Conservation (phyloP, 1,140 invertebrate genomes). For the Parapsyche elsis region DNA sequence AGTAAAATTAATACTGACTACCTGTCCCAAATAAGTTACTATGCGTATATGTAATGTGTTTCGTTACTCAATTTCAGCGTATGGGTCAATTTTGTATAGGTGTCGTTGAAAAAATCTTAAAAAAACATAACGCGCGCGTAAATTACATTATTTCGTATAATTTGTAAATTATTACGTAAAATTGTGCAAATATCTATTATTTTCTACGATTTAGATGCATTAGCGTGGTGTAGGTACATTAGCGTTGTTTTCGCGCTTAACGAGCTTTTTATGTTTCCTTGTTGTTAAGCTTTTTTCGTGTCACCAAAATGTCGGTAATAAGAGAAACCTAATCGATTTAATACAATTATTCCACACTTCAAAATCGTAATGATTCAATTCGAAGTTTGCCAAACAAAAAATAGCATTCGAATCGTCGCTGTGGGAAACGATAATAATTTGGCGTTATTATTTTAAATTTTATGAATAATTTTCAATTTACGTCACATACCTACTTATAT, state of each 20-base stretch:
- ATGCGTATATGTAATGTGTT: no score
- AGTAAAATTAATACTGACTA: no score
- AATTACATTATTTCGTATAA: constrained; percentile 9
- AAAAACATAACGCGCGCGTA: not conserved
- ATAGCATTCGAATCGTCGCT: not conserved
- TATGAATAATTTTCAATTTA: not conserved
- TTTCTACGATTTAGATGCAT: not conserved
- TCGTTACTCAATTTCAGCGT: not conserved
- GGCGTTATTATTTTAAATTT: no score
- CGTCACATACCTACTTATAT: not conserved
- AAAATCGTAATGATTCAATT: constrained; percentile 20
- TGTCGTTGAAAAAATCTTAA: no score
- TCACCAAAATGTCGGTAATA: not conserved
- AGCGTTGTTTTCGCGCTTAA: not conserved
- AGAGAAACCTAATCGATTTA: constrained; percentile 14
- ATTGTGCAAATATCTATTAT: constrained; percentile 18
- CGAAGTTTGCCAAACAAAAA: not conserved
- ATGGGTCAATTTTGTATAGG: not conserved
- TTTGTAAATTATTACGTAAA: constrained; percentile 1
- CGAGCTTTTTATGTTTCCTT: constrained; percentile 16
- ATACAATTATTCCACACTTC: constrained; percentile 1
- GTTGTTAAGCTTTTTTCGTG: not conserved
- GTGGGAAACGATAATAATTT: not conserved
- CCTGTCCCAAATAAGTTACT: no score
- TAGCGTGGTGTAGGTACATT: not conserved